These are phyloP conservation scores for Sitophilus oryzae DNA, from an alignment of 1,140 invertebrate genomes.

Conservation along the genomic window DNA sequence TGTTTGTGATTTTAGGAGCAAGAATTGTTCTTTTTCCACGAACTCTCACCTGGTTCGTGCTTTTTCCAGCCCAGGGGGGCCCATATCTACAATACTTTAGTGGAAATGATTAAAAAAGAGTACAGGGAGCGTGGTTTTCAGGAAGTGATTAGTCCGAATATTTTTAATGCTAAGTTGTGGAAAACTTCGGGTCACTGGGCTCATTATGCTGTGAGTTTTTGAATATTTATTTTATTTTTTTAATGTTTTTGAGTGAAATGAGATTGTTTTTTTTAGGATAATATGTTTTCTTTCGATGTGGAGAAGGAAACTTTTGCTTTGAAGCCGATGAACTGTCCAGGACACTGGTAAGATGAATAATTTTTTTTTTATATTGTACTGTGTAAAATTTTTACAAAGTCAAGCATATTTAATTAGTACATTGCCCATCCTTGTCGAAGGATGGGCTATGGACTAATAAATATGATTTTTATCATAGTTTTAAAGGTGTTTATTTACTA, in stretches of 20 bases:
- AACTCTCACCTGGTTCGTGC: conserved; percentile 94
- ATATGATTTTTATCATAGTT: too few relatives aligned
- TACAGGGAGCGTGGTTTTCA: conserved; percentile 93
- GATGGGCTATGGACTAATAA: too few relatives aligned
- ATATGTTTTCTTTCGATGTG: conserved; percentile 95
- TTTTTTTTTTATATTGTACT: not conserved
- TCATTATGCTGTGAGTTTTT: conserved; percentile 68
- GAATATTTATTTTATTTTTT: not conserved
- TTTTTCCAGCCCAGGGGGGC: conserved; percentile 97
- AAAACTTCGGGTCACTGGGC: conserved; percentile 98
- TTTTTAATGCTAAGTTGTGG: conserved; percentile 97
- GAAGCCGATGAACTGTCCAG: conserved; percentile 99
- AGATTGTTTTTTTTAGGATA: conserved; percentile 53
- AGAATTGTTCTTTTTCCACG: conserved; percentile 98
- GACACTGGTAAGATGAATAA: conserved; percentile 75
- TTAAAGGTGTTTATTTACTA: too few relatives aligned
- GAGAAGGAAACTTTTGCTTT: conserved; percentile 97
- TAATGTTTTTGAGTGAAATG: conserved; percentile 1
- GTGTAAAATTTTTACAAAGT: not conserved
- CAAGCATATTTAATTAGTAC: conserved; percentile 6
- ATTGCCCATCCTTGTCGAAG: too few relatives aligned
- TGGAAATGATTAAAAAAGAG: conserved; percentile 82
- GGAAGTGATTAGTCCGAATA: conserved; percentile 95
- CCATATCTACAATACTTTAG: conserved; percentile 92
- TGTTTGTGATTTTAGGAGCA: conserved; percentile 65